Evolutionary conservation across 2,797 vertebrate species (phyloP).

Genomic region (Takifugu rubripes): DNA sequence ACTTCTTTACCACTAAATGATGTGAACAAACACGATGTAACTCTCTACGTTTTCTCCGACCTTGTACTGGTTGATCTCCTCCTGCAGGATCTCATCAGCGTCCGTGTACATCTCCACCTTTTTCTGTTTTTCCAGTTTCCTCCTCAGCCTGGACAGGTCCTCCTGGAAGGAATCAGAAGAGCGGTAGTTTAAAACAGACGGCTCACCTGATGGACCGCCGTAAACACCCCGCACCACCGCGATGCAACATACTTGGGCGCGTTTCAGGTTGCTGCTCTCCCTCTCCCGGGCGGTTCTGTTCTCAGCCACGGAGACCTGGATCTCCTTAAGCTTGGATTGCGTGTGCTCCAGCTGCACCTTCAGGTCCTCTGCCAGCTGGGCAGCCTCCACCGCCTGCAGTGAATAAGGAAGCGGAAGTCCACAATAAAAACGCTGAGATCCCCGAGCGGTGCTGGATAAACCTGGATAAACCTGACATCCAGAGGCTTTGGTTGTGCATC

Average conservation of each 20-base stretch:
- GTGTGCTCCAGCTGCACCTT: conserved; percentile 93
- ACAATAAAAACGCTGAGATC: conserved; percentile 49
- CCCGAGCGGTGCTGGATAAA: conserved; percentile 24
- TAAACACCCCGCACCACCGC: background rate
- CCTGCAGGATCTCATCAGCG: conserved; percentile 92
- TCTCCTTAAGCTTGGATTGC: conserved; percentile 86
- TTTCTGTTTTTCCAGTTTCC: conserved; percentile 92
- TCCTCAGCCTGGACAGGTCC: conserved; percentile 87
- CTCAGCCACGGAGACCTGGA: conserved; percentile 88
- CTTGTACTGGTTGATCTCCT: conserved; percentile 96
- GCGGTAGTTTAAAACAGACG: background rate
- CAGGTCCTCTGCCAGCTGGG: conserved; percentile 88
- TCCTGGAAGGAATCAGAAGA: conserved; percentile 70
- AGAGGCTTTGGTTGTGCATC: conserved; percentile 1
- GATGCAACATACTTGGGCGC: conserved; percentile 80
- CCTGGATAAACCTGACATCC: background rate
- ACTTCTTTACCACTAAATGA: background rate
- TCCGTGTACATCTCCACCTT: conserved; percentile 95
- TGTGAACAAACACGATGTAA: too few species aligned
- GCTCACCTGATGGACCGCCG: background rate
- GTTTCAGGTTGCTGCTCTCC: conserved; percentile 89
- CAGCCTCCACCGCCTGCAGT: conserved; percentile 87
- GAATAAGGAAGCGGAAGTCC: conserved; percentile 45
- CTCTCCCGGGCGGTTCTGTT: conserved; percentile 88
- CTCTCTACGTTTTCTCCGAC: conserved; percentile 52